Conservation (phyloP, 2,888 invertebrate genomes). For the Cosmia trapezina region DNA sequence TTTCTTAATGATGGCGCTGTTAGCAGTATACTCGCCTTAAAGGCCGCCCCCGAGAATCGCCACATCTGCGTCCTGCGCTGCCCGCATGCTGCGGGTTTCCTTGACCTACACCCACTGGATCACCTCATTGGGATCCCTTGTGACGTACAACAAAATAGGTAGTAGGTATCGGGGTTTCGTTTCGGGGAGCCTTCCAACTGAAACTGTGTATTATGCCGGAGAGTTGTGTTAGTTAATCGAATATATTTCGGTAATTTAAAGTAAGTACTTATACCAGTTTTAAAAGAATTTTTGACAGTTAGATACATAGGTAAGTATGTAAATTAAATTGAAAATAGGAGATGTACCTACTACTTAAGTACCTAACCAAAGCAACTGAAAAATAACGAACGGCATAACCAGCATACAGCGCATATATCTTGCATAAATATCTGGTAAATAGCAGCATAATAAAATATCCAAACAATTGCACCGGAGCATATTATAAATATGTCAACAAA, state of each 20-base stretch:
- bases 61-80: not conserved
- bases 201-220: no score
- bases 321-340: not conserved
- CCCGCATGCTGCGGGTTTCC: not conserved
- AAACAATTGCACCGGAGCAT: constrained; percentile 57
- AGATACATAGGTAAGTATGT: not conserved
- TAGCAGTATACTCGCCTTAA: no score
- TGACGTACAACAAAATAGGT: not conserved
- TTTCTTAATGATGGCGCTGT: no score
- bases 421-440: constrained; percentile 46
- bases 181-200: not conserved
- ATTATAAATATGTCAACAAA: constrained; percentile 63
- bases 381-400: not conserved
- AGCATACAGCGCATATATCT: constrained; percentile 15
- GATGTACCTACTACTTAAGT: not conserved
- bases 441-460: constrained; percentile 60
- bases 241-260: not conserved
- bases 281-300: not conserved
- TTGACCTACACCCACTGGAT: not conserved
- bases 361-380: not conserved
- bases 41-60: not conserved
- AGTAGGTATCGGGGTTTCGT: not conserved
- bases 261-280: no score
- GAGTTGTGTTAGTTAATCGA: not conserved
- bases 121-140: not conserved